phyloP scores from a whole-genome alignment of 2,888 invertebrate genomes.

The Apoda limacodes region DNA sequence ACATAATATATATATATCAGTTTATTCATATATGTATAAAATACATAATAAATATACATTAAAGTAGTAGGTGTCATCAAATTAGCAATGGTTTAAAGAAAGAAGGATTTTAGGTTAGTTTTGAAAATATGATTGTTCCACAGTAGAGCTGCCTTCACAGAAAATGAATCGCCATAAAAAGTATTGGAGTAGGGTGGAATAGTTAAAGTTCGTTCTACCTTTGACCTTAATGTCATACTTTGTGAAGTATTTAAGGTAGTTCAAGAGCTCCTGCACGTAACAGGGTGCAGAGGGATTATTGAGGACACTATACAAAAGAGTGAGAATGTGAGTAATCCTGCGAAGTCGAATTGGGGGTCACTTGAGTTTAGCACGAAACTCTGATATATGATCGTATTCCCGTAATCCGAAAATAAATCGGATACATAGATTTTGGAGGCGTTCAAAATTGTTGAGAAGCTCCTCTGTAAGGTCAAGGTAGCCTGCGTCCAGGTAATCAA shows the following conservation, averaged over 20 bases:
- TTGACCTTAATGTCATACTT: too few relatives aligned
- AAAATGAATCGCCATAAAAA: conserved; percentile 1
- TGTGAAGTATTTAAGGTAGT: too few relatives aligned
- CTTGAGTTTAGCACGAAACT: conserved; percentile 2
- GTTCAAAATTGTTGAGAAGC: conserved; percentile 5
- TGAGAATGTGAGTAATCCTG: conserved; percentile 2
- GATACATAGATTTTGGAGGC: conserved; percentile 1
- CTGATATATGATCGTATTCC: conserved; percentile 3
- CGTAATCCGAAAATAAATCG: conserved; percentile 3
- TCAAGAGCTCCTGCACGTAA: conserved; percentile 1
- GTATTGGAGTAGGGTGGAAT: too few relatives aligned
- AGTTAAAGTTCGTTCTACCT: too few relatives aligned
- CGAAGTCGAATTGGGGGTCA: conserved; percentile 4
- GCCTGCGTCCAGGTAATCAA: conserved; percentile 4
- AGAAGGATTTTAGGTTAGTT: too few relatives aligned
- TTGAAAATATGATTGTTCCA: too few relatives aligned
- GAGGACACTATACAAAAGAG: conserved; percentile 1
- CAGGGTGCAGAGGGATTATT: background rate
- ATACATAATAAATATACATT: too few relatives aligned
- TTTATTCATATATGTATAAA: too few relatives aligned
- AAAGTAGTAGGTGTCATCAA: too few relatives aligned
- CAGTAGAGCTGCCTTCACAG: background rate
- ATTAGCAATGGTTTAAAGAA: too few relatives aligned
- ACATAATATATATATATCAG: too few relatives aligned
- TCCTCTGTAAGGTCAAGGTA: conserved; percentile 1